Base-by-base conservation (phyloP, 2,888 invertebrate genomes). In the Neocrepidodera transversa region DNA sequence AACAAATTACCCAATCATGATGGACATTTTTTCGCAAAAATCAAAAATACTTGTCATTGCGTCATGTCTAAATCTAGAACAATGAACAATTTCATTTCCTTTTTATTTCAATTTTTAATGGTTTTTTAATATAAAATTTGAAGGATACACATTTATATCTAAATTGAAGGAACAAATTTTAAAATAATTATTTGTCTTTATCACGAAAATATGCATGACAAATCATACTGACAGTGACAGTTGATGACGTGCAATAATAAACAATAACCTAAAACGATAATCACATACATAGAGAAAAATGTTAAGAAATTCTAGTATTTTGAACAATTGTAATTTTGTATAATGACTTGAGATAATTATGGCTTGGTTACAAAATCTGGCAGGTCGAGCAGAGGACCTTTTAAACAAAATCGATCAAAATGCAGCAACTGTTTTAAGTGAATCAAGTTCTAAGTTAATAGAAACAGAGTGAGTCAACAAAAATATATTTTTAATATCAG, bases 381-480 rank as follows among this genome's bases (percentile, higher is more conserved):
- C 90, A 43, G 89, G 86, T 18, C 88, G 86, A 70, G 90, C 90
- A 16, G 90, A 90, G 76, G 84, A 86, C 73, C 81, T 91, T 57
- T 78, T 91, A 23, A 90, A 90, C 75, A 87, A 87, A 78, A 85
- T 91, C 52, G 91, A 91, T 74, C 84, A 89, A 75, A 87, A 87
- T 74, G 89, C 90, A 11, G 90, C 89, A 1, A 84, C 83, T 32
- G 89, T 86, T 32, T 79, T 87, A 64, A 76, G 72, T 58, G 78
- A 77, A 55, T 45, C 60, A 2, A 62, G 42, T 54, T 50, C 51
- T 14, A 61, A 58, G 53, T 45, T 58, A 35, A 32, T 4, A 13
- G 65, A 64, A 40, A 40, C 50, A 28, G 63, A 62, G 62, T 65
- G 36, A 45, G 56, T 51, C 35, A 28, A 14, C 35, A 43, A 10